These are phyloP conservation scores for Sinopyrophorus schimmeli DNA, from an alignment of 2,888 invertebrate species.

Conservation along the genomic window DNA sequence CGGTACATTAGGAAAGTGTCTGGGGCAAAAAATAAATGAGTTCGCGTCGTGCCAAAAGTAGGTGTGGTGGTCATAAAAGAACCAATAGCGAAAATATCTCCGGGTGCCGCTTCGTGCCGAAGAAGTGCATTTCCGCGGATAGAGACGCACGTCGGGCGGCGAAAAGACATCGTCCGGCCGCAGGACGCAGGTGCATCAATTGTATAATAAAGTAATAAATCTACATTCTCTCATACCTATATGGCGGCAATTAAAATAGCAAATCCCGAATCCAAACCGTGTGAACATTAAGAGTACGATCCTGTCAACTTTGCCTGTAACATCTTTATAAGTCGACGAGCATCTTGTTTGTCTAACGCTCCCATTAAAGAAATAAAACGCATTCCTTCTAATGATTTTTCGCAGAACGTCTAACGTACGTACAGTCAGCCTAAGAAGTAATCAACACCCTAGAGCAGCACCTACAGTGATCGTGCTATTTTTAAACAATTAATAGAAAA, in stretches of 20 bases:
- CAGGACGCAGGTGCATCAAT: slow-evolving; percentile 27
- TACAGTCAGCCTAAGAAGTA: no score
- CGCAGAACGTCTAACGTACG: no score
- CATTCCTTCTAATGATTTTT: no score
- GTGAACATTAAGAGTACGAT: slow-evolving; percentile 19
- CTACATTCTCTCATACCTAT: slow-evolving; percentile 27
- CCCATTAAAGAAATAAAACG: no score
- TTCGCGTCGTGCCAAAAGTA: slow-evolving; percentile 45
- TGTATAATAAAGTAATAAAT: slow-evolving; percentile 31
- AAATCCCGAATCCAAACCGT: slow-evolving; percentile 23
- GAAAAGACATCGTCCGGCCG: slow-evolving; percentile 5
- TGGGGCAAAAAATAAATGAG: slow-evolving; percentile 45
- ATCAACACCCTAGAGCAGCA: no score
- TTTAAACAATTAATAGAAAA: no score
- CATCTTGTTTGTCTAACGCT: no score
- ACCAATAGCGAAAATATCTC: slow-evolving; percentile 12
- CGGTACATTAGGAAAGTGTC: slow-evolving; percentile 32
- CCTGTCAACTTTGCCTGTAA: slow-evolving; percentile 8
- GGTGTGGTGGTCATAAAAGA: slow-evolving; percentile 42
- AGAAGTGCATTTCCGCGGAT: slow-evolving; percentile 13
- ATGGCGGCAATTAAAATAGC: slow-evolving; percentile 30
- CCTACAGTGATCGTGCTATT: no score
- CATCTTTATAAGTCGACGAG: no score
- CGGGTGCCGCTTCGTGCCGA: no score
- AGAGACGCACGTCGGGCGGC: slow-evolving; percentile 6